Evolutionary conservation across 2,797 vertebrate species (phyloP).

Genomic region (Dryobates pubescens): DNA sequence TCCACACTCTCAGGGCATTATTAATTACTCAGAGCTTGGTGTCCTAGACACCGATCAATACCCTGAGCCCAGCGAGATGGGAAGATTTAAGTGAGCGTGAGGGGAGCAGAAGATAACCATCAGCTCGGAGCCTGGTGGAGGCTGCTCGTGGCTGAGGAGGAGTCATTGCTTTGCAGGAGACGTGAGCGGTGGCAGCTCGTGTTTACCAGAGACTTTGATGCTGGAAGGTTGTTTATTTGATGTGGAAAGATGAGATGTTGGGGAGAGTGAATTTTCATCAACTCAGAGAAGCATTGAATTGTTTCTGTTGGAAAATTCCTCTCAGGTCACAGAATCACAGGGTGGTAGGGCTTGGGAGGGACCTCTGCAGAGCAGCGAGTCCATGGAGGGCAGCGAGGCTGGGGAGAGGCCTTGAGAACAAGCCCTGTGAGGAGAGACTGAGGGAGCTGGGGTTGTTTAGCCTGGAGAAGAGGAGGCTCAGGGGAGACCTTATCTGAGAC

Average conservation of each 20-base stretch:
- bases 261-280: fast-evolving
- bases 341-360: no score
- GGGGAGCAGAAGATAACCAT: slow-evolving; percentile 35
- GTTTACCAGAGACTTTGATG: fast-evolving
- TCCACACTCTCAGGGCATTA: slow-evolving; percentile 46
- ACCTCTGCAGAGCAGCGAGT: no score
- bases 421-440: no score
- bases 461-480: no score
- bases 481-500: no score
- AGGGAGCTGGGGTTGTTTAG: no score
- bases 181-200: fast-evolving
- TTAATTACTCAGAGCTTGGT: slow-evolving; percentile 69
- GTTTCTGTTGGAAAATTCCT: no score
- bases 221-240: background rate
- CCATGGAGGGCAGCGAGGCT: no score
- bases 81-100: background rate
- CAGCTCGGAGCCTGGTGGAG: background rate
- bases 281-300: no score
- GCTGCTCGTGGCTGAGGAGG: background rate
- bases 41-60: slow-evolving; percentile 59
- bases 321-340: no score
- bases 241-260: fast-evolving
- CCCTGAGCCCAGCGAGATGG: slow-evolving; percentile 15
- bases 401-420: no score
- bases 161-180: background rate